Evolutionary conservation across 1,140 invertebrate species (phyloP).

Genomic region (Kradibia gibbosae): DNA sequence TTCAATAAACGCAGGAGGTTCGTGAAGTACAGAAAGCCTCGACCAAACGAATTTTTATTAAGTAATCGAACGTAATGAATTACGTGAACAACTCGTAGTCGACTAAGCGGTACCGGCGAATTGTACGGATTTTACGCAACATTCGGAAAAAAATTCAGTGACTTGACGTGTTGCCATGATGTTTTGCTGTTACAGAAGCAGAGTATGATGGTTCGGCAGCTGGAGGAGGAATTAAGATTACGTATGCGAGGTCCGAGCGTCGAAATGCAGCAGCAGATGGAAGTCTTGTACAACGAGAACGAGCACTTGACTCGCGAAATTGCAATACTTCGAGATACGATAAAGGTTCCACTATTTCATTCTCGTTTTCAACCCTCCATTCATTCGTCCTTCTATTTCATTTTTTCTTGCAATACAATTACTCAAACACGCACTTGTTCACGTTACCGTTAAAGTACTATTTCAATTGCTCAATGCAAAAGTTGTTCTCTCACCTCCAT

Average conservation of each 20-base stretch:
- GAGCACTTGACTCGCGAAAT: constrained; percentile 96
- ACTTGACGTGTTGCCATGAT: constrained; percentile 43
- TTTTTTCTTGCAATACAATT: neutral
- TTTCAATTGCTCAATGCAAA: neutral
- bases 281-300: constrained; percentile 93
- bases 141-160: neutral
- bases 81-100: neutral
- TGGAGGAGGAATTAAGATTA: constrained; percentile 92
- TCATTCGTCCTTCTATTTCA: neutral
- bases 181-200: constrained; percentile 86
- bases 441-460: neutral
- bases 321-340: constrained; percentile 93
- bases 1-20: neutral
- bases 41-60: neutral
- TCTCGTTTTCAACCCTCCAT: constrained; percentile 1
- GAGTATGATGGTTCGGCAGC: constrained; percentile 92
- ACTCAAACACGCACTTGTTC: neutral
- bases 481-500: neutral
- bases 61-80: neutral
- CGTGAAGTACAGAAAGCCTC: neutral
- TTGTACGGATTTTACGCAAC: neutral
- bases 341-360: constrained; percentile 79
- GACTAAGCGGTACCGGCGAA: neutral
- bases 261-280: constrained; percentile 93
- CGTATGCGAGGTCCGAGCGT: constrained; percentile 89